These are phyloP conservation scores for Littorina saxatilis DNA, from an alignment of 1,140 invertebrate genomes.

Conservation along the genomic window DNA sequence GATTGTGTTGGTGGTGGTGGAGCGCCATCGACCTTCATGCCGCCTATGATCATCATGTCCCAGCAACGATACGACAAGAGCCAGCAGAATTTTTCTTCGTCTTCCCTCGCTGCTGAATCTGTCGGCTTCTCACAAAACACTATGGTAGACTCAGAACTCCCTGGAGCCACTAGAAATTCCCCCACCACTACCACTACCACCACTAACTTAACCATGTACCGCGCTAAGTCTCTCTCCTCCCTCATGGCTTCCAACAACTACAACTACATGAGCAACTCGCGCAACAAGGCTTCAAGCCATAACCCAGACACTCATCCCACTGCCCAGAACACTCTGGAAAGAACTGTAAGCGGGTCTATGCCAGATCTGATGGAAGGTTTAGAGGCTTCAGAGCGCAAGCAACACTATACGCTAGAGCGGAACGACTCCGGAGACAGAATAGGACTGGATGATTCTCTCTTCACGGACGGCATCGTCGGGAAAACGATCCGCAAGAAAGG, in stretches of 20 bases:
- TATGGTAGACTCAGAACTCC: too few species aligned
- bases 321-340: neutral
- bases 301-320: neutral
- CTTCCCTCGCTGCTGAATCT: neutral
- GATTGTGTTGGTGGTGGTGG: neutral
- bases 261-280: neutral
- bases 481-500: neutral
- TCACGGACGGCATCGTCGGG: slow-evolving; percentile 25
- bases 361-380: neutral
- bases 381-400: neutral
- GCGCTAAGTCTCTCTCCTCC: slow-evolving; percentile 2
- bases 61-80: slow-evolving; percentile 11
- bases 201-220: too few species aligned
- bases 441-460: neutral
- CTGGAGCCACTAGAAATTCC: neutral
- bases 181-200: neutral
- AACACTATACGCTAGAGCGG: neutral
- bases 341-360: neutral
- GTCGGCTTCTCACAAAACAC: neutral
- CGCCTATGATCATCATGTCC: slow-evolving; percentile 32
- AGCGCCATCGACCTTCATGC: neutral
- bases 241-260: slow-evolving; percentile 9
- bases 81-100: neutral
- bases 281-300: neutral
- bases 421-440: neutral